These are phyloP conservation scores for Lochmaea crataegi DNA, from an alignment of 2,888 invertebrate species.

Conservation along the genomic window DNA sequence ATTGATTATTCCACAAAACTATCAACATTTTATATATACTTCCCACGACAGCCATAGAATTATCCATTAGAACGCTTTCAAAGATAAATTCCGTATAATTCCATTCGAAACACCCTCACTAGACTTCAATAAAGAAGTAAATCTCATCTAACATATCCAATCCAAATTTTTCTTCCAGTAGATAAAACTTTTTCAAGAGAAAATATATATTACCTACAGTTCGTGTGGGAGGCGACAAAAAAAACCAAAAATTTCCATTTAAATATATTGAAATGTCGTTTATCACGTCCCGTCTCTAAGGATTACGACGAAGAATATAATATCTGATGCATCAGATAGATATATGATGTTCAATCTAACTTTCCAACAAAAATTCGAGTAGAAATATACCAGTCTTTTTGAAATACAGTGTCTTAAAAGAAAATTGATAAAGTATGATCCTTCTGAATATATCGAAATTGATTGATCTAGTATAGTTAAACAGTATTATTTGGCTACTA, in stretches of 20 bases:
- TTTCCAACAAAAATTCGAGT: background rate
- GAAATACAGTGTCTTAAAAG: too few relatives aligned
- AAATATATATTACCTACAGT: background rate
- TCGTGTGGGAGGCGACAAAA: background rate
- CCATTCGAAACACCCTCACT: background rate
- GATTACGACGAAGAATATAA: background rate
- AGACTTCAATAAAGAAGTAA: background rate
- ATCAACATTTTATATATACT: too few relatives aligned
- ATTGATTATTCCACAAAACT: too few relatives aligned
- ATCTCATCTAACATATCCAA: background rate
- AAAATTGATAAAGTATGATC: too few relatives aligned
- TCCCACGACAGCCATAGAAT: too few relatives aligned
- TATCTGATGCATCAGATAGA: background rate
- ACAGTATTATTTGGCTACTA: too few relatives aligned
- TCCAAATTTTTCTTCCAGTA: background rate
- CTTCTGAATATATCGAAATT: too few relatives aligned
- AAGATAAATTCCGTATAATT: background rate
- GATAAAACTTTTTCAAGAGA: conserved; percentile 1
- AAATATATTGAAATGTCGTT: conserved; percentile 4
- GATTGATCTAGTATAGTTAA: too few relatives aligned
- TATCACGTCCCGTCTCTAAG: conserved; percentile 1
- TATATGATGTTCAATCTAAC: background rate
- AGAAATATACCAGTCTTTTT: too few relatives aligned
- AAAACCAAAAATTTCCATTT: background rate
- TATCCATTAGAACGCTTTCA: background rate